Conservation (phyloP, 2,113 vertebrate genomes). For the Paratilapia polleni region DNA sequence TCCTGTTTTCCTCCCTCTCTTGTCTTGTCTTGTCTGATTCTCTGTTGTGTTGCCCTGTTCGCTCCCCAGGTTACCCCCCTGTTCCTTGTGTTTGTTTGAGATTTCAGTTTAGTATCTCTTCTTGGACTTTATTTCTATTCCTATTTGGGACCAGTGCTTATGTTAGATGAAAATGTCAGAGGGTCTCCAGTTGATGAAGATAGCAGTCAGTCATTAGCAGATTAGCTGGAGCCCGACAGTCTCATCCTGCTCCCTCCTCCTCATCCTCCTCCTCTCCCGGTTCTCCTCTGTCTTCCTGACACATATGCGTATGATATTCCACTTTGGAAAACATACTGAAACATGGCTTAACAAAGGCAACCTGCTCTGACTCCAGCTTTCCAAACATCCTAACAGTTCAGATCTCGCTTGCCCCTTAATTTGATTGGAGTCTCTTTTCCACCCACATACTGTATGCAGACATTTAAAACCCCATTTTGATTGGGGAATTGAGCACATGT, state of each 20-base stretch:
- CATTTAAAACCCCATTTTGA: not conserved
- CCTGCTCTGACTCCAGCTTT: not conserved
- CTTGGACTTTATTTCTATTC: no score
- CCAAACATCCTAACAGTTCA: conserved; percentile 17
- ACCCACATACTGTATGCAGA: conserved; percentile 19
- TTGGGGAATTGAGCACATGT: not conserved
- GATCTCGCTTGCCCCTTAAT: conserved; percentile 37
- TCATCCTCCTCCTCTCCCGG: not conserved
- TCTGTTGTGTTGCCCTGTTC: no score
- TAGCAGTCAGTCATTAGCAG: not conserved
- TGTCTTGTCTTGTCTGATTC: no score
- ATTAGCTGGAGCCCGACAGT: conserved; percentile 1
- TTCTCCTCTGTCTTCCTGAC: conserved; percentile 13
- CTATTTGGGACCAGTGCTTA: not conserved
- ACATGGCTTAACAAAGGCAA: not conserved
- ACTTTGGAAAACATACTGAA: conserved; percentile 40
- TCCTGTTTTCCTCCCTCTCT: no score
- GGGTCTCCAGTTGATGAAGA: not conserved
- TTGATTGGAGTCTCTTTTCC: conserved; percentile 47
- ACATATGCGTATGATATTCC: not conserved
- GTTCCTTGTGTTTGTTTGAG: no score
- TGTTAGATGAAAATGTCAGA: not conserved
- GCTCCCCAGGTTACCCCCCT: no score
- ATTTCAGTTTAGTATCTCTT: no score
- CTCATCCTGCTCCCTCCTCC: conserved; percentile 5